These are phyloP conservation scores for Tupaia tana DNA, from an alignment of 2,113 vertebrate genomes.

Conservation along the genomic window DNA sequence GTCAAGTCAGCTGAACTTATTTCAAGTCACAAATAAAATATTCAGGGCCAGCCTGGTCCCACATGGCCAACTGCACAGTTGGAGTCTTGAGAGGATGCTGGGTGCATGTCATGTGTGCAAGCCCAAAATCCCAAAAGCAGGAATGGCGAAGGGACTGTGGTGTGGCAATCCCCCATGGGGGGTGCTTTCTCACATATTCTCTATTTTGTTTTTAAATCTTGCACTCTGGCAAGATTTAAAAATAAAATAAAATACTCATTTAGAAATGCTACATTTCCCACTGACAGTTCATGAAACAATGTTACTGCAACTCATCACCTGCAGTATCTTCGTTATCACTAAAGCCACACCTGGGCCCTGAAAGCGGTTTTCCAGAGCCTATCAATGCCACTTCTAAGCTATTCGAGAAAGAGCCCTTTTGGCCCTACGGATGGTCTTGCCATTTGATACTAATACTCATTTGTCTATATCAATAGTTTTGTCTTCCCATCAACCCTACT, in stretches of 20 bases:
- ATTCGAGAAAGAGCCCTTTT: not conserved
- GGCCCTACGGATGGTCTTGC: not conserved
- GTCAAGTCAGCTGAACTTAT: not conserved
- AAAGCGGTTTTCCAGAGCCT: not conserved
- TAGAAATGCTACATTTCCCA: not conserved
- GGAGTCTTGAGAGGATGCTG: too few species aligned
- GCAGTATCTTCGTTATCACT: not conserved
- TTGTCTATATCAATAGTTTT: rapidly evolving
- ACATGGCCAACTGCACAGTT: too few species aligned
- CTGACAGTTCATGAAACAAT: not conserved
- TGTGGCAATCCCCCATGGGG: too few species aligned
- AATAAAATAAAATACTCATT: not conserved
- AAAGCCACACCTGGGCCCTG: not conserved
- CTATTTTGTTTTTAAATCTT: too few species aligned
- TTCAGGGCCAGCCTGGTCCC: too few species aligned
- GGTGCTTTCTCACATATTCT: too few species aligned
- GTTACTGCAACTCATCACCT: not conserved
- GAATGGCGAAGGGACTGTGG: too few species aligned
- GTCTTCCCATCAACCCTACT: too few species aligned
- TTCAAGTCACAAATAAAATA: not conserved
- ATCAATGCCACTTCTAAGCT: not conserved
- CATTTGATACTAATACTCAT: not conserved
- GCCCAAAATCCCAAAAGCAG: too few species aligned
- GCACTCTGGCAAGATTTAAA: too few species aligned
- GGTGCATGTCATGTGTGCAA: too few species aligned